phyloP scores from a whole-genome alignment of 2,888 invertebrate species.

The Diogma glabrata region DNA sequence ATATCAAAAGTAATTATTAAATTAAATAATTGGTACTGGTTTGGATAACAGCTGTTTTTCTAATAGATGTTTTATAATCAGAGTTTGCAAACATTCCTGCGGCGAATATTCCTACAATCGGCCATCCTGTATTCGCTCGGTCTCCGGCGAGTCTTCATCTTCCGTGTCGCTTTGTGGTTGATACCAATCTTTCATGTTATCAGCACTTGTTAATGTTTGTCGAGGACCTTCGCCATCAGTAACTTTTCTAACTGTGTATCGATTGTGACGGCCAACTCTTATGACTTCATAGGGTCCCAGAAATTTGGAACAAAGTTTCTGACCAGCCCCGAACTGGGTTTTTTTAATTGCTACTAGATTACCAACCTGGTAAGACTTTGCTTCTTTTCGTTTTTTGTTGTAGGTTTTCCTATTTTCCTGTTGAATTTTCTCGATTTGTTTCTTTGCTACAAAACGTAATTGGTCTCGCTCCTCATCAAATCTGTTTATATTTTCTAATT shows the following conservation, averaged over 20 bases:
- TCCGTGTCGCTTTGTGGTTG: too few species aligned
- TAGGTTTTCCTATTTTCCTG: not conserved
- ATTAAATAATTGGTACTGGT: too few species aligned
- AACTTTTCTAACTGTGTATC: not conserved
- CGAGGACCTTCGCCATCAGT: not conserved
- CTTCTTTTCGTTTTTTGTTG: not conserved
- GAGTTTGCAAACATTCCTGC: too few species aligned
- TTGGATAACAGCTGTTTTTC: too few species aligned
- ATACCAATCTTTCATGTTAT: not conserved
- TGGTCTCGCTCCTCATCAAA: not conserved
- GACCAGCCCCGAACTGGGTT: not conserved
- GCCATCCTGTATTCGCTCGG: too few species aligned
- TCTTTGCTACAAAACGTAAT: too few species aligned
- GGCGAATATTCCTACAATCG: too few species aligned
- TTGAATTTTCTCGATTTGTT: too few species aligned
- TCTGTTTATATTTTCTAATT: not conserved
- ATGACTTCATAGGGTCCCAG: not conserved
- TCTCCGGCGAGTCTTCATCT: too few species aligned
- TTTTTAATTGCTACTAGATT: not conserved
- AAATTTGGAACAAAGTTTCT: not conserved
- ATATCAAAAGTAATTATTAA: too few species aligned
- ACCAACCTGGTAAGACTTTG: not conserved
- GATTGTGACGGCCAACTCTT: not conserved
- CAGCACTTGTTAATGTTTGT: not conserved
- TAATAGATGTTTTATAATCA: too few species aligned